Evolutionary conservation across 2,797 vertebrate genomes (phyloP).

Genomic region (Eleutherodactylus coqui): DNA sequence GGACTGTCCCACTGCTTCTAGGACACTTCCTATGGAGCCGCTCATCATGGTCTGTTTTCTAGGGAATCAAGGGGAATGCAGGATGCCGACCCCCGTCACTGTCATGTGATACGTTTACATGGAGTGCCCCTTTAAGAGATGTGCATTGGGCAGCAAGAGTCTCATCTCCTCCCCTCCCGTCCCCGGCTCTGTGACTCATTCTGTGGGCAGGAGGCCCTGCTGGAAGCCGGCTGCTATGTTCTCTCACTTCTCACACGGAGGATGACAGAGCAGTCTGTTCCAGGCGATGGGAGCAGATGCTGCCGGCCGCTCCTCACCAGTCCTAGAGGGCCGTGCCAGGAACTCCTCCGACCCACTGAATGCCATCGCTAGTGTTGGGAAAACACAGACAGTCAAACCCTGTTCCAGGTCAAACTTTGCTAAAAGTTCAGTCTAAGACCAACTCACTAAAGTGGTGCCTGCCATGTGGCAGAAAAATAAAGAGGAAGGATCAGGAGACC

Average conservation of each 20-base stretch:
- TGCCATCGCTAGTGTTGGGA: no score
- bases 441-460: no score
- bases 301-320: constrained; percentile 9
- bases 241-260: constrained; percentile 43
- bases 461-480: no score
- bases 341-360: no score
- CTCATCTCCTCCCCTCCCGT: neutral
- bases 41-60: no score
- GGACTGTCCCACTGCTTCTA: no score
- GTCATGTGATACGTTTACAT: neutral
- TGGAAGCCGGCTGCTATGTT: constrained; percentile 1
- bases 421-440: no score
- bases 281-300: constrained; percentile 41
- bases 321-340: constrained; percentile 38
- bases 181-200: constrained; percentile 28
- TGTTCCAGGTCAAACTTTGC: no score
- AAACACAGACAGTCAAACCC: no score
- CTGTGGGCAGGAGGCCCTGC: constrained; percentile 26
- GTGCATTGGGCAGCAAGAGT: neutral
- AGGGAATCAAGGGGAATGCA: neutral
- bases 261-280: constrained; percentile 57
- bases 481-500: no score
- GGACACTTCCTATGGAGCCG: no score
- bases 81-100: neutral
- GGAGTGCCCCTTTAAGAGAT: neutral